Conservation (phyloP, 2,797 vertebrate species). For the Myiotriccus ornatus region DNA sequence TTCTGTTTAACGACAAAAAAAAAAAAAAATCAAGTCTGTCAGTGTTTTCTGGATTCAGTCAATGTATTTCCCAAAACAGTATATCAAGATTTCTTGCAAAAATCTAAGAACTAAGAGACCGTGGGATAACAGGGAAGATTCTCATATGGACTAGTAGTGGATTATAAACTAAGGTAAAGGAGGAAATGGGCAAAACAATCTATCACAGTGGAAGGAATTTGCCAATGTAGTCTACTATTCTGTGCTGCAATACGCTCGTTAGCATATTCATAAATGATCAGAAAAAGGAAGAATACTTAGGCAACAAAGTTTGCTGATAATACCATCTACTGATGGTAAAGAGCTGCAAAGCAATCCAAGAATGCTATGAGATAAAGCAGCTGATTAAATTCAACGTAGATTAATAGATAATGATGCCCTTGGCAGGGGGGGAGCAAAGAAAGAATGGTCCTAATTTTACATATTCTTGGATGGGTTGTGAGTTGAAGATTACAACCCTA, state of each 20-base stretch:
- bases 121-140: background rate
- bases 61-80: background rate
- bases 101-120: background rate
- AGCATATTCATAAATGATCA: background rate
- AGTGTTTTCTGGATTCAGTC: background rate
- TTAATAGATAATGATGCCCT: slow-evolving; percentile 33
- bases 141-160: background rate
- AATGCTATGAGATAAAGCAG: slow-evolving; percentile 28
- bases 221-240: background rate
- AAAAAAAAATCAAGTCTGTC: background rate
- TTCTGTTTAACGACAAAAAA: background rate
- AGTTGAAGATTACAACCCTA: slow-evolving; percentile 10
- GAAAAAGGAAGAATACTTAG: slow-evolving; percentile 5
- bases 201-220: background rate
- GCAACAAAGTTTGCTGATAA: background rate
- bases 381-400: slow-evolving; percentile 28
- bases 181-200: background rate
- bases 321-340: background rate
- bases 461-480: background rate
- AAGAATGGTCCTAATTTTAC: slow-evolving; percentile 21
- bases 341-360: slow-evolving; percentile 15
- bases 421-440: background rate
- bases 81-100: background rate
- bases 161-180: background rate
- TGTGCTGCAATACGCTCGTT: background rate